Base-by-base conservation (phyloP, 2,113 vertebrate genomes). In the Pholis gunnellus region DNA sequence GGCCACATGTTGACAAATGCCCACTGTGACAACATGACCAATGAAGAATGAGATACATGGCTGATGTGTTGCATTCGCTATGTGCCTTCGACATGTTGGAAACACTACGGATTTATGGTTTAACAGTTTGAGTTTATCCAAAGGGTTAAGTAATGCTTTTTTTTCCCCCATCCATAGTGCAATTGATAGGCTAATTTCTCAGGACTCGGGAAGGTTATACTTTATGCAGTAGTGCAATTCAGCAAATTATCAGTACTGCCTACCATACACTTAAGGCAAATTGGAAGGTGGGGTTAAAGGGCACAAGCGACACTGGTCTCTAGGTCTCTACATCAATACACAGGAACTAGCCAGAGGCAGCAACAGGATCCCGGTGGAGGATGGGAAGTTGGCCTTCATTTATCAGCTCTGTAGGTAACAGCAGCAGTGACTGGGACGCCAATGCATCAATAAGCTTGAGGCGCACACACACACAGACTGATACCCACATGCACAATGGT, bases 21-120 rank as follows among this genome's bases (percentile, higher is more conserved):
- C 90, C 87, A 61, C 79, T 76, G 79, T 88, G 87, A 90, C 92
- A 88, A 84, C 68, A 82, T 87, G 87, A 93, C 59, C 85, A 78
- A 75, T 74, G 78, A 87, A 72, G 86, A 80, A 57, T 1, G 70
- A 75, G 69, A 48, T 44, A 54, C 78, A n/a, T 87, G 90, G 89
- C 82, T 78, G 89, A 92, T 87, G 89, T 72, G 74, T 74, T 52
- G 29, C 61, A 64, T 42, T 74, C 4, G 25, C 76, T 27, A 40
- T 42, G 52, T 27, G 78, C 59, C 25, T 57, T 57, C 29, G 66
- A 60, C 61, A 46, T 66, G 48, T 48, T 66, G 50, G 22, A 74
- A 78, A 76, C 46, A 65, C 27, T 25, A 34, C 54, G 70, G 75
- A 78, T 87, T 74, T 78, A 74, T 78, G 6, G 27, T 73, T 64